A percentile compares a stretch with the other conserved stretches of the same genome.
Evolutionary conservation across 1,140 invertebrate species (phyloP).

Genomic region (Heliconius himera): DNA sequence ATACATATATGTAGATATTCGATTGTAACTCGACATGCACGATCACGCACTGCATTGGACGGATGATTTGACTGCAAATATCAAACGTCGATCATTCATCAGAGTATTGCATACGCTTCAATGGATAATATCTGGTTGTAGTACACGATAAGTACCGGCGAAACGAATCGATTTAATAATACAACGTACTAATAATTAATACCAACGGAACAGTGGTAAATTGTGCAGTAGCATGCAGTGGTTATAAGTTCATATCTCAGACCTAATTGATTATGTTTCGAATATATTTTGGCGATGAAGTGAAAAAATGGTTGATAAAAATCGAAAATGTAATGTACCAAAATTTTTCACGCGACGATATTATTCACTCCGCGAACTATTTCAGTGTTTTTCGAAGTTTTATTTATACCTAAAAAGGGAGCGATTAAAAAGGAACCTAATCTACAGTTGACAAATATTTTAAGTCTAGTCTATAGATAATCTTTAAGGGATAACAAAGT

Average conservation of each 20-base stretch:
- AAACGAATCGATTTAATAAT: neutral
- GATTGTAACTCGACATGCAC: slow-evolving; percentile 10
- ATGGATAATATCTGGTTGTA: slow-evolving; percentile 9
- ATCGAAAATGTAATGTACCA: too few species aligned
- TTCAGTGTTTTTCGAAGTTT: too few species aligned
- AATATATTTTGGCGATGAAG: too few species aligned
- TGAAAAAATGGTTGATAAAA: too few species aligned
- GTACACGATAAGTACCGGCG: neutral
- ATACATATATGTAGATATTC: neutral
- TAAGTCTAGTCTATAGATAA: neutral
- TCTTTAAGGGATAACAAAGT: slow-evolving; percentile 22
- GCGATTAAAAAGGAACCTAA: neutral
- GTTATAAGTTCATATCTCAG: neutral
- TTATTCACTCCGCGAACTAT: too few species aligned
- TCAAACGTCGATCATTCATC: slow-evolving; percentile 11
- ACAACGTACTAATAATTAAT: neutral
- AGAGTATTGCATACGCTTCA: neutral
- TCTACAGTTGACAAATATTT: neutral
- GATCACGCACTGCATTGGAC: slow-evolving; percentile 10
- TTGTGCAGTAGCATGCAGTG: neutral
- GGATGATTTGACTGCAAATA: slow-evolving; percentile 11
- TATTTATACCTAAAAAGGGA: neutral
- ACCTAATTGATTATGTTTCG: too few species aligned
- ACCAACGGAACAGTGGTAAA: too few species aligned
- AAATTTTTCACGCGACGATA: too few species aligned